A percentile compares a stretch with the other conserved stretches of the same genome.
phyloP scores from a whole-genome alignment of 2,888 invertebrate species.

The Phengaris arion region DNA sequence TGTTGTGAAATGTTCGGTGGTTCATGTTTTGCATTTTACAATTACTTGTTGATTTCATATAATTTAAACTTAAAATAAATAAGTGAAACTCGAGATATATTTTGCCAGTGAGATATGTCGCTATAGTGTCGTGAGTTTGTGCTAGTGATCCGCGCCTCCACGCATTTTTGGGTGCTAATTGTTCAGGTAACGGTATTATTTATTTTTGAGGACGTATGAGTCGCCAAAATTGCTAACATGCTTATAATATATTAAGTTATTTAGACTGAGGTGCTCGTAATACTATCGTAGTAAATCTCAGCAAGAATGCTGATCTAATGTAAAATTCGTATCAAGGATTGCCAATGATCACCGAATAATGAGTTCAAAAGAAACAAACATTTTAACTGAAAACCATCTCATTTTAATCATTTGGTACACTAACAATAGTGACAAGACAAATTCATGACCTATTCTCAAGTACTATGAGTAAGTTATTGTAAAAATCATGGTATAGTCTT shows the following conservation, averaged over 20 bases:
- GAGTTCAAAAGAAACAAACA: background rate
- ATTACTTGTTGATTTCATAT: constrained; percentile 74
- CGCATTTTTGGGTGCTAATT: constrained; percentile 51
- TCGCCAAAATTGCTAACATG: constrained; percentile 4
- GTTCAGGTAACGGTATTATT: constrained; percentile 73
- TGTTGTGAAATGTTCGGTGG: constrained; percentile 63
- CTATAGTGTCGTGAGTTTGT: constrained; percentile 52
- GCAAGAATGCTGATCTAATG: background rate
- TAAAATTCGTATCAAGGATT: background rate
- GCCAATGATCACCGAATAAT: background rate
- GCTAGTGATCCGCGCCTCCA: constrained; percentile 48
- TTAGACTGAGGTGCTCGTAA: no score
- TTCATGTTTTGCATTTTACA: constrained; percentile 66
- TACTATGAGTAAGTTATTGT: background rate
- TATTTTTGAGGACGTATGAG: constrained; percentile 67
- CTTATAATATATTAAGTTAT: background rate
- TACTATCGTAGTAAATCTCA: background rate
- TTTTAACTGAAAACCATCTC: background rate
- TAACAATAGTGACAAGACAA: background rate
- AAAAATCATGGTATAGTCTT: background rate
- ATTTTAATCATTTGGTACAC: background rate
- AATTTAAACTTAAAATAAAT: constrained; percentile 55
- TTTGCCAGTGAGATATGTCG: constrained; percentile 52
- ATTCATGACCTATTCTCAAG: background rate
- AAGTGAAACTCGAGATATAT: constrained; percentile 50